Evolutionary conservation across 2,113 vertebrate genomes (phyloP).

Genomic region (Carassius auratus): DNA sequence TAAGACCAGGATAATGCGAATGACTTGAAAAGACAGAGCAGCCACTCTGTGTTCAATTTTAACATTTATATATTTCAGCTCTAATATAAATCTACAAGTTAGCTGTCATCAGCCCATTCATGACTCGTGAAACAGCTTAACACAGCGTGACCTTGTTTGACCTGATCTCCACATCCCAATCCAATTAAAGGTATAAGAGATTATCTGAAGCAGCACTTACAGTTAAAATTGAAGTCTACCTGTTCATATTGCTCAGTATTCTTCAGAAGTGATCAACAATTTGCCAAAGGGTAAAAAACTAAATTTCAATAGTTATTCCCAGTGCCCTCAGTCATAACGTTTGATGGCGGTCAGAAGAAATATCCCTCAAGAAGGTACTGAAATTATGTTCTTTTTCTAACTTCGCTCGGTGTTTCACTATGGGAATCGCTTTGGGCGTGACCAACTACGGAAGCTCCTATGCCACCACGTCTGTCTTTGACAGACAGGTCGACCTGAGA

Average conservation of each 20-base stretch:
- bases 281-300: not conserved
- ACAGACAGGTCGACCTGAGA: too few species aligned
- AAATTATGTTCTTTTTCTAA: too few species aligned
- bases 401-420: too few species aligned
- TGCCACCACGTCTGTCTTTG: too few species aligned
- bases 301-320: not conserved
- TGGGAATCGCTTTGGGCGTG: too few species aligned
- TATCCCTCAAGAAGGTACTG: not conserved
- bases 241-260: not conserved
- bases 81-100: not conserved
- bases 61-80: not conserved
- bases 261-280: not conserved
- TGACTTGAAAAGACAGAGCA: not conserved
- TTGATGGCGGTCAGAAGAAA: not conserved
- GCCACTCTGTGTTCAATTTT: not conserved
- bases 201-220: slow-evolving; percentile 13
- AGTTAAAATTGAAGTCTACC: not conserved
- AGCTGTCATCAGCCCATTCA: not conserved
- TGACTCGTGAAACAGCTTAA: slow-evolving; percentile 21
- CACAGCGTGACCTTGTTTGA: slow-evolving; percentile 14
- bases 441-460: too few species aligned
- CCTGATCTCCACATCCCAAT: slow-evolving; percentile 24
- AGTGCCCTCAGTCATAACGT: not conserved
- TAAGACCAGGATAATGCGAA: not conserved
- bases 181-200: slow-evolving; percentile 43